A percentile compares a stretch with the other conserved stretches of the same genome.
These are phyloP conservation scores for Heliconius hortense DNA, from an alignment of 2,888 invertebrate genomes.

Conservation along the genomic window DNA sequence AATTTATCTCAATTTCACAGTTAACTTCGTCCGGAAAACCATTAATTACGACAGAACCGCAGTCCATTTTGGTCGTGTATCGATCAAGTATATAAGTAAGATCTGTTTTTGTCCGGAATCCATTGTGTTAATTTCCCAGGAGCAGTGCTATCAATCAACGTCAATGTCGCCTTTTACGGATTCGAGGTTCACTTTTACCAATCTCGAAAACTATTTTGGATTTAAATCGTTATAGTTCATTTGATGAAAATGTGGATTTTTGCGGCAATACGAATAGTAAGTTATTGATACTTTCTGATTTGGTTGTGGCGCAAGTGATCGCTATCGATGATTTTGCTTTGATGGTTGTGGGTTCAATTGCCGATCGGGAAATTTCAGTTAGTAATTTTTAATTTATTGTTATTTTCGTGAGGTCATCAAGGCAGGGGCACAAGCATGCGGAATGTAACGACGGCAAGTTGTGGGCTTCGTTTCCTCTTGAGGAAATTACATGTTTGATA, in stretches of 20 bases:
- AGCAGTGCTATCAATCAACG: conserved; percentile 64
- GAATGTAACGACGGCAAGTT: no score
- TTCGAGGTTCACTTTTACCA: conserved; percentile 38
- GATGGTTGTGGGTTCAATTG: background rate
- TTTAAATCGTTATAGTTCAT: conserved; percentile 21
- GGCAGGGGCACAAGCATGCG: no score
- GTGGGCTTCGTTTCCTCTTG: no score
- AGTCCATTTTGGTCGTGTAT: conserved; percentile 42
- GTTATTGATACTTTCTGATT: no score
- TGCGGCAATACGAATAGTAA: background rate
- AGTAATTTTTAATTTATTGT: no score
- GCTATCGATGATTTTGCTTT: background rate
- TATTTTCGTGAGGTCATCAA: no score
- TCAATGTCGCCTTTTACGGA: conserved; percentile 48
- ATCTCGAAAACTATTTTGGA: conserved; percentile 36
- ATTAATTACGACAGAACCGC: conserved; percentile 40
- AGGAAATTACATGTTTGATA: no score
- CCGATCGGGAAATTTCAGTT: background rate
- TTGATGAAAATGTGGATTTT: background rate
- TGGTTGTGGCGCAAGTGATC: background rate
- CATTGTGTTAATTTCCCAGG: conserved; percentile 64
- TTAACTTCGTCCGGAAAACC: conserved; percentile 31
- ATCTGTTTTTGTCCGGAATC: conserved; percentile 49
- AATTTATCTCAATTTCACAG: conserved; percentile 39
- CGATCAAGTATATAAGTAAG: conserved; percentile 41